Evolutionary conservation across 2,113 vertebrate genomes (phyloP), one percentile per base, ranked within the genome.

Genomic region (Vimba vimba): DNA sequence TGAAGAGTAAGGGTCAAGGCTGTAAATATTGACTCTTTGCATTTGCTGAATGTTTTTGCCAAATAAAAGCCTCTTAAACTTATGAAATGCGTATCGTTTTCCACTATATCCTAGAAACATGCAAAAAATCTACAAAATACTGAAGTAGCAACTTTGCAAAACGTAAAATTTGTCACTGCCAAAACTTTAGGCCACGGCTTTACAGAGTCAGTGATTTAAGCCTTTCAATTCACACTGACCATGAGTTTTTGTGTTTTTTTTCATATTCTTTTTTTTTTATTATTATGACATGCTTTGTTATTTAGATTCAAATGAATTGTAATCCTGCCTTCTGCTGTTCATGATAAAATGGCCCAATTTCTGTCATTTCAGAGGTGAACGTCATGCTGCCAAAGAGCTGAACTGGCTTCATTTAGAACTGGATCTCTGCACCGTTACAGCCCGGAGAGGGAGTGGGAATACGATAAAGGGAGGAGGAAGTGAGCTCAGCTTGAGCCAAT

Each of bases 401-500:
- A 94, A 86, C 73, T 80, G 60, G 86, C 86, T 87, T 83, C 83
- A 81, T 87, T 83, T 59, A 60, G 66, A 86, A 82, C 78, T 88
- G 90, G 88, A 87, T 62, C 81, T 73, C 19, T 39, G 43, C 88
- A 84, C 87, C 80, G 85, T 39, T 84, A 55, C 17, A 83, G 86
- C 81, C 64, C 36, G 76, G 74, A 89, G 88, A 88, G 90, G 91
- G 88, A 88, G 85, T 47, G 36, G 90, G 93, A 90, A 93, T 55
- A 85, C 75, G 33, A 80, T 30, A 93, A 91, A 95, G 93, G 92
- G 92, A 93, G 92, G 93, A 90, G 91, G 90, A 94, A 92, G 93
- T 90, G 95, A 92, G 92, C 95, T 94, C 96, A 97, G 93, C 93
- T 93, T 94, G 97, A 95, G 97, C 97, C 96, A 98, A 99, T 99